Conservation (phyloP, 2,888 invertebrate genomes). For the Ypsolopha scabrella region DNA sequence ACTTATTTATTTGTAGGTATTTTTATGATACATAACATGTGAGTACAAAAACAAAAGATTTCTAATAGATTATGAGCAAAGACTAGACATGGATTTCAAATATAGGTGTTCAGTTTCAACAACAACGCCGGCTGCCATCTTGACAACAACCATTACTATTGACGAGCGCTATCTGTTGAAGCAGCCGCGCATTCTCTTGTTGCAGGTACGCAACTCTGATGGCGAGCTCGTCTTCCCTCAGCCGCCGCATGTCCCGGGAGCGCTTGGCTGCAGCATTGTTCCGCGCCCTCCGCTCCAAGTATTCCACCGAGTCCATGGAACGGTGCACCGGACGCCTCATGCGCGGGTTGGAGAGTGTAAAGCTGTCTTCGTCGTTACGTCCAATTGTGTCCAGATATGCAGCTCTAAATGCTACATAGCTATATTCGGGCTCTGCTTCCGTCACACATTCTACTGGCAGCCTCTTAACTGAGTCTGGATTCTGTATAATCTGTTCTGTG, state of each 20-base stretch:
- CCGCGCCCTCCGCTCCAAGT: slow-evolving; percentile 88
- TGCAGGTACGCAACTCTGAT: neutral
- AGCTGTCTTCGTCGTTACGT: neutral
- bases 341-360: slow-evolving; percentile 61
- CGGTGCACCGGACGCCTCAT: slow-evolving; percentile 69
- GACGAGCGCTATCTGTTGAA: too few species aligned
- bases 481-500: too few species aligned
- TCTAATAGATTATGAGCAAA: too few species aligned
- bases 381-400: neutral
- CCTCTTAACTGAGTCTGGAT: too few species aligned
- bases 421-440: neutral
- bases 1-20: too few species aligned
- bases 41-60: too few species aligned
- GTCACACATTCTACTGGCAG: neutral
- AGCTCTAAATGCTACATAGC: neutral
- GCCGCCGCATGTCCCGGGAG: slow-evolving; percentile 88
- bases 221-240: slow-evolving; percentile 73
- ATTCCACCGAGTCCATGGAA: slow-evolving; percentile 66
- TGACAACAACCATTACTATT: too few species aligned
- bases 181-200: neutral
- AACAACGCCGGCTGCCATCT: too few species aligned
- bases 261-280: slow-evolving; percentile 97
- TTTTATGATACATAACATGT: too few species aligned
- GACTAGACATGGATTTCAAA: too few species aligned
- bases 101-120: too few species aligned